Base-by-base conservation (phyloP, 1,140 invertebrate genomes). In the Pogonognathellus flavescens region DNA sequence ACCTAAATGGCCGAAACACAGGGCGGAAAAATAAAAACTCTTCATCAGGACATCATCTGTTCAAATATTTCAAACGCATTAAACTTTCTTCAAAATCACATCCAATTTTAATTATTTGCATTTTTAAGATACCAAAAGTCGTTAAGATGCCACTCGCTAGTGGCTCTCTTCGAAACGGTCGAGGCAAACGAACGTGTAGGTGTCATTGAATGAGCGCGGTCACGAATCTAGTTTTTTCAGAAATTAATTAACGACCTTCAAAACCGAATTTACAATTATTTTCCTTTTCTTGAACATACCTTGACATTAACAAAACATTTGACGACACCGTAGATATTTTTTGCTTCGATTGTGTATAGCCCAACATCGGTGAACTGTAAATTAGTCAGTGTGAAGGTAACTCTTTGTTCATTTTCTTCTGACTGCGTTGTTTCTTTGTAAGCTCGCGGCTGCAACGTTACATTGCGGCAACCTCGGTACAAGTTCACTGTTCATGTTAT, bases 261-360 rank as follows among this genome's bases (percentile, higher is more conserved):
- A 9, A 59, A 20, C 20, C 20, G 14, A 14, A 90, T n/a, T n/a
- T n/a, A n/a, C n/a, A n/a, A n/a, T n/a, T n/a, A n/a, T n/a, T n/a
- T n/a, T n/a, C 52, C 16, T 55, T 55, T 91, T 91, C n/a, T n/a
- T n/a, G n/a, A n/a, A n/a, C n/a, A n/a, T n/a, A 96, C 95, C 92
- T 93, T 93, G 52, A 97, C 93, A 59, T 95, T 96, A 86, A 96
- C 94, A 90, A 96, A 97, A 76, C 94, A 94, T 90, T 95, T 93
- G 88, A 96, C 95, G 88, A 93, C 95, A 20, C 98, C 98, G 86
- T 95, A 95, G 53, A 94, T 92, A 91, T 99, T 99, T 89, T 96
- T 96, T 8, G 96, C 95, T 20, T 99, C 92, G 85, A 99, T 95
- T 80, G 96, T 98, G 90, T 99, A 99, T 8, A 96, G 97, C 10